A percentile compares a stretch with the other conserved stretches of the same genome.
phyloP scores from a whole-genome alignment of 1,140 invertebrate genomes.

The Littorina saxatilis region DNA sequence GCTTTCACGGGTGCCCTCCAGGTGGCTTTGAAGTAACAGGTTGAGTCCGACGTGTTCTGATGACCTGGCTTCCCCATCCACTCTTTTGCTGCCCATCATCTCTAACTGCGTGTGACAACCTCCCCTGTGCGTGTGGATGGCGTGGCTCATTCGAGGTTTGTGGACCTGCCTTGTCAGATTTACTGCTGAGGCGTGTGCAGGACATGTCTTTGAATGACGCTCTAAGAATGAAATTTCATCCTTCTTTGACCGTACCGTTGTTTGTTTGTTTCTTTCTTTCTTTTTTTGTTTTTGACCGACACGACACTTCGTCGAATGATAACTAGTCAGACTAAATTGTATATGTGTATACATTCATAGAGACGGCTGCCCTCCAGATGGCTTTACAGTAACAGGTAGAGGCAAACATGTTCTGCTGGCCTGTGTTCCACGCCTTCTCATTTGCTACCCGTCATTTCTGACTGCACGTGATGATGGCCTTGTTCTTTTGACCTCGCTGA shows the following conservation, averaged over 20 bases:
- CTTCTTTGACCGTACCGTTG: not conserved
- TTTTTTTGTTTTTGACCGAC: not conserved
- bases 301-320: not conserved
- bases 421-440: no score
- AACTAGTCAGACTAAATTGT: no score
- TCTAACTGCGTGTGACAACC: not conserved
- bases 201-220: no score
- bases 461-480: no score
- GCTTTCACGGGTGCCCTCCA: not conserved
- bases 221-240: not conserved
- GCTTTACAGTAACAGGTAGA: no score
- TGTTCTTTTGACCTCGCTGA: no score
- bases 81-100: slow-evolving; percentile 1
- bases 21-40: slow-evolving; percentile 6
- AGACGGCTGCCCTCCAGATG: no score
- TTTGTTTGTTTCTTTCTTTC: no score
- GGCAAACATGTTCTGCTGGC: no score
- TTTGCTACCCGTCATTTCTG: no score
- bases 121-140: not conserved
- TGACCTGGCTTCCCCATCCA: not conserved
- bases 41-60: slow-evolving; percentile 15
- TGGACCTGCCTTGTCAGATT: not conserved
- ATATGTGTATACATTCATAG: no score
- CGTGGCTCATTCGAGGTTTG: not conserved
- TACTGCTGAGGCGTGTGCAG: no score